These are phyloP conservation scores for Cerceris ruficornis DNA, from an alignment of 2,888 invertebrate species.

Conservation along the genomic window DNA sequence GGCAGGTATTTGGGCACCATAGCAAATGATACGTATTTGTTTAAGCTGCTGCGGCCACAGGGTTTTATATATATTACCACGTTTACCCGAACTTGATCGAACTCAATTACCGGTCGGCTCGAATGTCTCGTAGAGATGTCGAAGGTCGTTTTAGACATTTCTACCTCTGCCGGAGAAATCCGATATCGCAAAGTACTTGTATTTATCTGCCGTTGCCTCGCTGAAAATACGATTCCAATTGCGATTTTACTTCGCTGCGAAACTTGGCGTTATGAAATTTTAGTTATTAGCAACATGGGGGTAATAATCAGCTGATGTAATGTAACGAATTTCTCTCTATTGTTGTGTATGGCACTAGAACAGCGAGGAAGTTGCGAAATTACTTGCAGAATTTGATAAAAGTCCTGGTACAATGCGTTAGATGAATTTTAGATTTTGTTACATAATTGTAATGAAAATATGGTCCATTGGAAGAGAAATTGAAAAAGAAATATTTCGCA, in stretches of 20 bases:
- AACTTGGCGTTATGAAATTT: no score
- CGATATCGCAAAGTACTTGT: slow-evolving; percentile 35
- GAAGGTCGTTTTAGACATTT: slow-evolving; percentile 52
- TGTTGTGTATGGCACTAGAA: no score
- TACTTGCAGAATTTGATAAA: no score
- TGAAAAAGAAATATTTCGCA: no score
- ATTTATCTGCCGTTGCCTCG: slow-evolving; percentile 21
- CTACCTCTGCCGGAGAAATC: slow-evolving; percentile 18
- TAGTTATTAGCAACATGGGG: no score
- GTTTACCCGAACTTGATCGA: slow-evolving; percentile 60
- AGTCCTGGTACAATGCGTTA: no score
- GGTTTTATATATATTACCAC: slow-evolving; percentile 48
- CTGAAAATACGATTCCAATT: slow-evolving; percentile 15
- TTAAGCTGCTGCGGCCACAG: slow-evolving; percentile 48
- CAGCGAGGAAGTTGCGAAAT: no score
- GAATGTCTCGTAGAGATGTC: slow-evolving; percentile 52
- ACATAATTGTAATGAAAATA: no score
- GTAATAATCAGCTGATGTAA: no score
- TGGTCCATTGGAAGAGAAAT: no score
- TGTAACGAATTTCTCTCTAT: no score
- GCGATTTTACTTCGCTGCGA: background rate
- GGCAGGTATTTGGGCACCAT: slow-evolving; percentile 25
- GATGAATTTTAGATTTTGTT: no score
- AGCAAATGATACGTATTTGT: slow-evolving; percentile 63
- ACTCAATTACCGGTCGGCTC: slow-evolving; percentile 65